These are phyloP conservation scores for Mimumesa dahlbomi DNA, from an alignment of 2,888 invertebrate species.

Conservation along the genomic window DNA sequence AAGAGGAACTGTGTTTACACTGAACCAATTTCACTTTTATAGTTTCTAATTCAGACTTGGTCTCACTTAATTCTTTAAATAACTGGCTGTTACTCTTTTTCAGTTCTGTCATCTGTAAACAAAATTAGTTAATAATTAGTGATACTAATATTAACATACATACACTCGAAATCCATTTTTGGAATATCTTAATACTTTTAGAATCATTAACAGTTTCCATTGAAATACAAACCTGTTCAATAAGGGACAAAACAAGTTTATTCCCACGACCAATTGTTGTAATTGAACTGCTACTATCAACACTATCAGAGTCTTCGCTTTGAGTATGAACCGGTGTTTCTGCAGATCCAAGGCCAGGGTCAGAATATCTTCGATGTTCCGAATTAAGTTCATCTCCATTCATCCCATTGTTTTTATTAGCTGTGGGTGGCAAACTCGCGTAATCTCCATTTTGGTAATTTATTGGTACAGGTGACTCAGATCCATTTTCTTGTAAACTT, in stretches of 20 bases:
- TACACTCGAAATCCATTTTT: too few relatives aligned
- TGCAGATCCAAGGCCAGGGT: constrained; percentile 84
- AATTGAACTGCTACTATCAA: constrained; percentile 79
- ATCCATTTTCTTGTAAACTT: constrained; percentile 71
- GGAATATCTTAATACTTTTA: too few relatives aligned
- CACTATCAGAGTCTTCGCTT: constrained; percentile 82
- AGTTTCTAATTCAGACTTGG: constrained; percentile 83
- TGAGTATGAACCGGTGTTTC: constrained; percentile 80
- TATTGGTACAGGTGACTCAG: constrained; percentile 59
- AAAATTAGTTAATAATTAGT: neutral
- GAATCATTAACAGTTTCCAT: too few relatives aligned
- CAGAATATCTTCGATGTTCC: constrained; percentile 85
- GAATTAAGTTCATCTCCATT: constrained; percentile 81
- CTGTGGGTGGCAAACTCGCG: constrained; percentile 87
- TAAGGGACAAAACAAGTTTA: constrained; percentile 84
- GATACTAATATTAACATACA: too few relatives aligned
- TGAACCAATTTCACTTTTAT: constrained; percentile 73
- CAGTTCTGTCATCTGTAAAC: constrained; percentile 80
- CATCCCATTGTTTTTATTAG: constrained; percentile 82
- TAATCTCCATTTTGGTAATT: constrained; percentile 80
- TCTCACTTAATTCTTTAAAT: constrained; percentile 88
- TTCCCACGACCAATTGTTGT: constrained; percentile 83
- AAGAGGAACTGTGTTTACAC: constrained; percentile 69
- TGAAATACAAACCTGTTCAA: constrained; percentile 87
- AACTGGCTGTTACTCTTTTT: constrained; percentile 89